A percentile compares a stretch with the other conserved stretches of the same genome.
phyloP scores from a whole-genome alignment of 2,888 invertebrate species.

The Drosophila engyochracea region DNA sequence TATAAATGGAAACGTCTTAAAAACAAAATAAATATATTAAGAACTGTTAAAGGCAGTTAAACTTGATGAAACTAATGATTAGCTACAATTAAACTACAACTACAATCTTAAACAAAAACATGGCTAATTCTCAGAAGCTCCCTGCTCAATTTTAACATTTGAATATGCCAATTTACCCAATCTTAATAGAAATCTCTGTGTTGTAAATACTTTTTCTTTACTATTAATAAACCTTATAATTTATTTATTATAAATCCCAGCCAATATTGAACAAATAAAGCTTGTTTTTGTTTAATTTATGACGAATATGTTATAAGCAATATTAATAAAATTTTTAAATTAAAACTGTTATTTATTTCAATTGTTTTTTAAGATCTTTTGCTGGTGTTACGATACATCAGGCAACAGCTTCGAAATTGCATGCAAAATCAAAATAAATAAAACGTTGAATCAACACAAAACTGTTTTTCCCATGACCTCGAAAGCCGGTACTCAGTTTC shows the following conservation, averaged over 20 bases:
- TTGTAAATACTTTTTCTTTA: background rate
- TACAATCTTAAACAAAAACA: too few species aligned
- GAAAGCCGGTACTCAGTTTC: slow-evolving; percentile 62
- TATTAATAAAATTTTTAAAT: slow-evolving; percentile 6
- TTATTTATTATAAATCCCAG: background rate
- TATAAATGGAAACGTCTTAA: background rate
- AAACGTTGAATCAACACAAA: slow-evolving; percentile 34
- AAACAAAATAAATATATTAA: background rate
- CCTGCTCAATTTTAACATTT: background rate
- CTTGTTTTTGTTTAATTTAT: background rate
- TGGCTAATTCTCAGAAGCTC: too few species aligned
- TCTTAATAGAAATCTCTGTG: background rate
- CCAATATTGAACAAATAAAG: background rate
- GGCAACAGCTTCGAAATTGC: slow-evolving; percentile 36
- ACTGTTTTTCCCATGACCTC: slow-evolving; percentile 82
- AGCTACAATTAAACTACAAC: background rate
- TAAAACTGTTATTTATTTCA: slow-evolving; percentile 18
- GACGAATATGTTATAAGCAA: background rate
- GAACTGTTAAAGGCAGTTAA: background rate
- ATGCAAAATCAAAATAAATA: slow-evolving; percentile 68
- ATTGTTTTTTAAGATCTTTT: background rate
- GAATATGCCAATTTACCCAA: background rate
- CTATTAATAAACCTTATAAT: background rate
- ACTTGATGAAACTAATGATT: background rate
- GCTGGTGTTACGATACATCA: slow-evolving; percentile 13